These are phyloP conservation scores for Nemotelus pantherinus DNA, from an alignment of 2,888 invertebrate species.

Conservation along the genomic window DNA sequence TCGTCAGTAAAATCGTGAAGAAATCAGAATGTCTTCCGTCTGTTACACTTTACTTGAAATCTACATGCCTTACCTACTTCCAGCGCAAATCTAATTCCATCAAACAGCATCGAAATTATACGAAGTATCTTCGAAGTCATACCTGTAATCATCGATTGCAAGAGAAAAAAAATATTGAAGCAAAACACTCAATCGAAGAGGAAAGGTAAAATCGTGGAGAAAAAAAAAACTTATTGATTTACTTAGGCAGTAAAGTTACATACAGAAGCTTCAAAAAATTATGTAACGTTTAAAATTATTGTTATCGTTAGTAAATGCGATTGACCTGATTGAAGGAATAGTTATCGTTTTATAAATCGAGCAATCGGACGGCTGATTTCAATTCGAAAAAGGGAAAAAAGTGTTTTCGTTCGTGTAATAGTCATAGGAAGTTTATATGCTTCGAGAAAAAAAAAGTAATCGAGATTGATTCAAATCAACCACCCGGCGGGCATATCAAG, in stretches of 20 bases:
- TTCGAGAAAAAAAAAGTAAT: not conserved
- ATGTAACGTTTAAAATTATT: not conserved
- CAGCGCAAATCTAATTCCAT: not conserved
- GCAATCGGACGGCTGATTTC: not conserved
- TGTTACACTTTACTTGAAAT: not conserved
- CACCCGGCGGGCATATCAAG: constrained; percentile 1
- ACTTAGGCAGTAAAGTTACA: no score
- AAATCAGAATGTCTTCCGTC: not conserved
- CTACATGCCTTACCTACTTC: no score
- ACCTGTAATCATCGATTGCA: not conserved
- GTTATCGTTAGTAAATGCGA: constrained; percentile 9
- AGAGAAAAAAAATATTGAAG: not conserved
- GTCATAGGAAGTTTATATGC: not conserved
- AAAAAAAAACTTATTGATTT: no score
- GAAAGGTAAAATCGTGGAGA: no score
- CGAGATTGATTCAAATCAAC: constrained; percentile 8
- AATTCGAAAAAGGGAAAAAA: not conserved
- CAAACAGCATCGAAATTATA: not conserved
- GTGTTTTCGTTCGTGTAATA: not conserved
- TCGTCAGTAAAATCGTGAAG: not conserved
- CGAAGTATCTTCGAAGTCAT: no score
- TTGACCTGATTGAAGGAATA: not conserved
- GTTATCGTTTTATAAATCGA: not conserved
- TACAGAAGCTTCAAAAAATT: not conserved
- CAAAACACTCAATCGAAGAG: not conserved